Base-by-base conservation (phyloP, 2,113 vertebrate species). In the Corvus moneduloides region DNA sequence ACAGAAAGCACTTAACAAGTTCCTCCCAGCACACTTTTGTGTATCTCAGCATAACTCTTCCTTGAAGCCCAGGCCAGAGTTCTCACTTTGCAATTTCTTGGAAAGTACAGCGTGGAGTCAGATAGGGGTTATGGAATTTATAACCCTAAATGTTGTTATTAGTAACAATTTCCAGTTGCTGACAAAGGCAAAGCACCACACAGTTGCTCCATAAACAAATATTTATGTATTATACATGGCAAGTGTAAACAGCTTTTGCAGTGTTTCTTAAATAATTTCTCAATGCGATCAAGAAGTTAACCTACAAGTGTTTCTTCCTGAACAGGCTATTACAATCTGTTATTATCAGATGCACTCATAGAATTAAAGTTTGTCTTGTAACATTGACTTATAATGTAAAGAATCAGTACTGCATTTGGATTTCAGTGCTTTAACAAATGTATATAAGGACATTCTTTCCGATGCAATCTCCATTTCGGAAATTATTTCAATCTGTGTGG, bases 191-290 rank as follows among this genome's bases (percentile, higher is more conserved):
- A 93, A 96, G 82, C 44, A 93, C 75, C 67, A 90, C 87, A 94
- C 72, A 93, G 90, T 96, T 97, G 90, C 90, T 92, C 79, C 90
- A 96, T 96, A 96, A 96, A 96, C 95, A 97, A 97, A 97, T 94
- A 96, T 96, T 96, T 96, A 96, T 94, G 54, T 90, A 61, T 90
- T 78, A 67, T 90, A 94, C 82, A 90, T 77, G 83, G 63, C 91
- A 91, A 94, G 92, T 76, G 84, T 97, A 96, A 96, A 96, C 95
- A 97, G 64, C 33, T 93, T 88, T 92, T 90, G 75, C 51, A 95
- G 59, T 90, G 93, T 96, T 96, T 94, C 95, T 95, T 86, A 95
- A 97, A 87, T 93, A 94, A 92, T 97, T 95, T 96, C 95, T 96
- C 94, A 96, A 95, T 92, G 64, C 0, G 86, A 96, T 77, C 94